Conservation (phyloP, 2,797 vertebrate genomes). For the Silurus aristotelis region DNA sequence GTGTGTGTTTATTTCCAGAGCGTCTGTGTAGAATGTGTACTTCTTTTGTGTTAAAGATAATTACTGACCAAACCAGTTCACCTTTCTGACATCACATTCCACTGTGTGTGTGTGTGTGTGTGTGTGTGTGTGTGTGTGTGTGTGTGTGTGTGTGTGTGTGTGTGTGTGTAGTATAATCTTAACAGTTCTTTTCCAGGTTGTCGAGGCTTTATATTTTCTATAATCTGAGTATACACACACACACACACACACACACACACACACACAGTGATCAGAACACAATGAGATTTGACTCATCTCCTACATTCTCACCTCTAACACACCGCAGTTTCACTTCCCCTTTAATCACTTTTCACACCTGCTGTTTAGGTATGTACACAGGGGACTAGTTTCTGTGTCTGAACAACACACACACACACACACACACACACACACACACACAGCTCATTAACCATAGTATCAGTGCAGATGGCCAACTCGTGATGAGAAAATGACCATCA, state of each 20-base stretch:
- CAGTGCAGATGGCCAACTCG: too few relatives aligned
- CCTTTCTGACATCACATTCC: conserved; percentile 24
- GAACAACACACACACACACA: not conserved
- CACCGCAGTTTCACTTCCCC: too few relatives aligned
- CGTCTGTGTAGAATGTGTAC: not conserved
- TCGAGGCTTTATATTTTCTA: not conserved
- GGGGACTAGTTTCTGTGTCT: not conserved
- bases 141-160: not conserved
- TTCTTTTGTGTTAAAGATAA: not conserved
- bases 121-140: conserved; percentile 1
- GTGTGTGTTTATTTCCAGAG: not conserved
- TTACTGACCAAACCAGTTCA: conserved; percentile 34
- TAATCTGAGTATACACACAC: not conserved
- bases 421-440: too few relatives aligned
- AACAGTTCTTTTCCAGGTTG: not conserved
- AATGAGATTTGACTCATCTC: too few relatives aligned
- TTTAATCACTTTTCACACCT: too few relatives aligned
- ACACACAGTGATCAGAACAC: too few relatives aligned
- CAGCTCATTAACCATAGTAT: too few relatives aligned
- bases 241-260: too few relatives aligned
- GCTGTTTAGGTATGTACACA: not conserved
- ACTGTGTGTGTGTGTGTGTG: conserved; percentile 5
- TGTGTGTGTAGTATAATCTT: not conserved
- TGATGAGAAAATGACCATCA: not conserved
- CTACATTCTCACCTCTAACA: too few relatives aligned